Evolutionary conservation across 35 echinoderm and acorn worm genomes (phyloP).

Genomic region (Apostichopus japonicus): DNA sequence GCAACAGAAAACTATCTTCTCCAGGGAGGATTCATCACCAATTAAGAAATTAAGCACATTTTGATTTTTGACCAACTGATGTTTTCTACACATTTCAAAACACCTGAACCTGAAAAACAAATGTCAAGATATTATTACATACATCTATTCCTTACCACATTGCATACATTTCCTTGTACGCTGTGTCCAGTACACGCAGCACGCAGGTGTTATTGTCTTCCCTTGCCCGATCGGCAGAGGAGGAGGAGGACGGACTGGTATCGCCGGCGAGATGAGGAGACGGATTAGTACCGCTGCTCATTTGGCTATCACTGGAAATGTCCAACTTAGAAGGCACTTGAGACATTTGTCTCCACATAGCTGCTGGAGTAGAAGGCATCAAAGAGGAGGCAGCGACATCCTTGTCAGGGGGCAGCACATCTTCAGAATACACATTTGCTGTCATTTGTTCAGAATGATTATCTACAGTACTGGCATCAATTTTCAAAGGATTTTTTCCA

Average conservation of each 20-base stretch:
- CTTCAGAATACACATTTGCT: background rate
- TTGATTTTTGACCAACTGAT: too few relatives aligned
- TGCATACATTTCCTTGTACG: slow-evolving; percentile 51
- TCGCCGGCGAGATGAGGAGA: background rate
- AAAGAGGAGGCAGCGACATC: too few relatives aligned
- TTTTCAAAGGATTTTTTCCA: background rate
- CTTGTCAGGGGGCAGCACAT: too few relatives aligned
- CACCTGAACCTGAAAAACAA: too few relatives aligned
- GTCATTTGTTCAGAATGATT: background rate
- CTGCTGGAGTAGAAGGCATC: background rate
- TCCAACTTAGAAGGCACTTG: background rate
- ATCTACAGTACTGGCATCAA: background rate
- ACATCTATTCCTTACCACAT: slow-evolving; percentile 6
- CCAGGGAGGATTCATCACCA: too few relatives aligned
- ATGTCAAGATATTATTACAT: too few relatives aligned
- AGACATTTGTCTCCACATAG: background rate
- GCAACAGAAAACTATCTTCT: too few relatives aligned
- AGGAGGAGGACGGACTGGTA: background rate
- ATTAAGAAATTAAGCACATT: too few relatives aligned
- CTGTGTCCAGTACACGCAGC: slow-evolving; percentile 16
- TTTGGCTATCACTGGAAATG: background rate
- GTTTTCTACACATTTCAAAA: too few relatives aligned
- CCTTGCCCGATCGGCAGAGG: background rate
- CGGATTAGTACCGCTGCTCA: background rate
- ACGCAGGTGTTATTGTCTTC: background rate